A percentile compares a stretch with the other conserved stretches of the same genome.
These are phyloP conservation scores for Zootoca vivipara DNA, from an alignment of 2,113 vertebrate genomes.

Conservation along the genomic window DNA sequence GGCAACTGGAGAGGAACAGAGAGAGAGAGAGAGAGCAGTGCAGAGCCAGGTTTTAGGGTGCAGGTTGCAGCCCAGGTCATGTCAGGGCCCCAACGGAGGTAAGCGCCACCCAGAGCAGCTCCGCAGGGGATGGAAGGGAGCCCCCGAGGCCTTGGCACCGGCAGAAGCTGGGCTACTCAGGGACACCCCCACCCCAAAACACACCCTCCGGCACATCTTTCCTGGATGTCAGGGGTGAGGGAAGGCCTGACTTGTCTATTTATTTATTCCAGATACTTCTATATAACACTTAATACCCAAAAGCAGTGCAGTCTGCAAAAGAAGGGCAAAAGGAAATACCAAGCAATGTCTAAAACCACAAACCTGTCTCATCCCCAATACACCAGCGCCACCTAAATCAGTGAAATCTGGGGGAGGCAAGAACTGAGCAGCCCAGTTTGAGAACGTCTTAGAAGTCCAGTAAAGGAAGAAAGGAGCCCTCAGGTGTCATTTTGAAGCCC, in stretches of 20 bases:
- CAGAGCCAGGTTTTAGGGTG: constrained; percentile 29
- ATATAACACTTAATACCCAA: too few relatives aligned
- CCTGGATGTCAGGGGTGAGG: not conserved
- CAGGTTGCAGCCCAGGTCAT: constrained; percentile 20
- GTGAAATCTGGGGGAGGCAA: too few relatives aligned
- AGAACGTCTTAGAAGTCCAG: too few relatives aligned
- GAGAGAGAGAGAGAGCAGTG: not conserved
- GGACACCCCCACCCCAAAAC: not conserved
- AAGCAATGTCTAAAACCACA: too few relatives aligned
- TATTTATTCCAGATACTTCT: too few relatives aligned
- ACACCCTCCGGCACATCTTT: not conserved
- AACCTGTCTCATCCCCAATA: too few relatives aligned
- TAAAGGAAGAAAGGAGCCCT: too few relatives aligned
- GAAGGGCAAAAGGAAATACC: too few relatives aligned
- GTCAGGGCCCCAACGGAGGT: constrained; percentile 20
- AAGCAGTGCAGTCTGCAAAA: too few relatives aligned
- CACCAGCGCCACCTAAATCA: too few relatives aligned
- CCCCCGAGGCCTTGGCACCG: not conserved
- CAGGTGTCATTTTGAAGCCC: too few relatives aligned
- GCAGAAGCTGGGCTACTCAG: not conserved
- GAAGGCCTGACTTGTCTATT: not conserved
- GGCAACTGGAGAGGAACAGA: constrained; percentile 10
- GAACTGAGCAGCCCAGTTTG: too few relatives aligned
- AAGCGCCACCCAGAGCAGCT: not conserved
- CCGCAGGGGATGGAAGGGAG: not conserved